Base-by-base conservation (phyloP, 2,888 invertebrate genomes). In the Neoscelio sp. region DNA sequence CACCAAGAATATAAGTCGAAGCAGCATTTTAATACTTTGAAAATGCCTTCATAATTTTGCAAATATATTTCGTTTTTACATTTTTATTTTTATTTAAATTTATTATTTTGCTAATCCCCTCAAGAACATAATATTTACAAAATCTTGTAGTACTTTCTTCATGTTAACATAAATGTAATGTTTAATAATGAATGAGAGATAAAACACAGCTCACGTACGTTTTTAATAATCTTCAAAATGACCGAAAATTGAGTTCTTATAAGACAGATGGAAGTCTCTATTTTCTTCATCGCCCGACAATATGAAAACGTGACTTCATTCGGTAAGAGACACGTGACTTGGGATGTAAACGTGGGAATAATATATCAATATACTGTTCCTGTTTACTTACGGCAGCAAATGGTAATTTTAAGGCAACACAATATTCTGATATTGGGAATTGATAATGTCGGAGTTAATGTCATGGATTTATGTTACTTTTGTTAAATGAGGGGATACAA, bases 261-360 rank as follows among this genome's bases (percentile, higher is more conserved):
- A 50, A 52, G 52, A 58, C 15, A 67, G 54, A 73, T 46, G 46
- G 52, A 60, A 67, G 60, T 67, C 65, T 8, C 42, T 60, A 44
- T 50, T 50, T 60, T 65, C 52, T 44, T 50, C 60, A 67, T 44
- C 26, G 40, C 54, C 1, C 40, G 48, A 65, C 65, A 58, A 48
- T 50, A 65, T 74, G 74, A 65, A 74, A 58, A 65, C 74, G 74
- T 65, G 65, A 74, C 74, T 74, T 56, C 28, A 48, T 74, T 71
- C 42, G 26, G 60, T 40, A 30, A 48, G 48, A 23, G 50, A 71
- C 40, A 30, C 52, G 60, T 71, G 70, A 71, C 60, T 10, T n/a
- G 35, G 13, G 52, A 48, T 52, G 60, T 18, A 48, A 71, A 52
- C 60, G 48, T 60, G n/a, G 26, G 35, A 54, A 54, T 62, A 23